These are phyloP conservation scores for Cyclophora albipunctata DNA, from an alignment of 2,888 invertebrate species.

Conservation along the genomic window DNA sequence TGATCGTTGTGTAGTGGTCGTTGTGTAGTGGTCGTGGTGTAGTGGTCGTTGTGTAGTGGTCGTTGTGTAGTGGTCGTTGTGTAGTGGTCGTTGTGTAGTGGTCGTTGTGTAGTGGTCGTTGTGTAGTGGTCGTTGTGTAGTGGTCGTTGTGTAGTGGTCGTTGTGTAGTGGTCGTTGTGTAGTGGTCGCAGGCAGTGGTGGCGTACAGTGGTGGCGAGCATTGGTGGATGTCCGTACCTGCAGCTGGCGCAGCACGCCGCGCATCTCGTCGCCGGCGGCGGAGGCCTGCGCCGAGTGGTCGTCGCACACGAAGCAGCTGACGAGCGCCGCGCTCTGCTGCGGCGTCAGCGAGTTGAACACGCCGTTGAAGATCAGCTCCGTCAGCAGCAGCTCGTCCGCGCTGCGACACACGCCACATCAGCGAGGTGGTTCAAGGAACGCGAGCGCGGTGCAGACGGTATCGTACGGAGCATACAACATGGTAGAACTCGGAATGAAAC, in stretches of 20 bases:
- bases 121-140: neutral
- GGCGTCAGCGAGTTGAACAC: slow-evolving; percentile 91
- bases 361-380: slow-evolving; percentile 98
- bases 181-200: too few species aligned
- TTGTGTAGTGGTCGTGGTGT: neutral
- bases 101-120: too few species aligned
- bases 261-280: slow-evolving; percentile 86
- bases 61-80: neutral
- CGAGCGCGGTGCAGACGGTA: too few species aligned
- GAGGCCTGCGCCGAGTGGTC: slow-evolving; percentile 90
- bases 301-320: slow-evolving; percentile 95
- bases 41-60: neutral
- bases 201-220: too few species aligned
- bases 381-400: slow-evolving; percentile 95
- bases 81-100: neutral
- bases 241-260: slow-evolving; percentile 91
- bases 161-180: too few species aligned
- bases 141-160: neutral
- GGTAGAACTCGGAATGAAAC: too few species aligned
- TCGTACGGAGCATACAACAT: too few species aligned
- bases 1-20: neutral
- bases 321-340: slow-evolving; percentile 87
- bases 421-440: too few species aligned
- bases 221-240: slow-evolving; percentile 72
- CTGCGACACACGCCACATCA: slow-evolving; percentile 45